phyloP scores from a whole-genome alignment of 2,888 invertebrate species.

The Ormyrus rosae region DNA sequence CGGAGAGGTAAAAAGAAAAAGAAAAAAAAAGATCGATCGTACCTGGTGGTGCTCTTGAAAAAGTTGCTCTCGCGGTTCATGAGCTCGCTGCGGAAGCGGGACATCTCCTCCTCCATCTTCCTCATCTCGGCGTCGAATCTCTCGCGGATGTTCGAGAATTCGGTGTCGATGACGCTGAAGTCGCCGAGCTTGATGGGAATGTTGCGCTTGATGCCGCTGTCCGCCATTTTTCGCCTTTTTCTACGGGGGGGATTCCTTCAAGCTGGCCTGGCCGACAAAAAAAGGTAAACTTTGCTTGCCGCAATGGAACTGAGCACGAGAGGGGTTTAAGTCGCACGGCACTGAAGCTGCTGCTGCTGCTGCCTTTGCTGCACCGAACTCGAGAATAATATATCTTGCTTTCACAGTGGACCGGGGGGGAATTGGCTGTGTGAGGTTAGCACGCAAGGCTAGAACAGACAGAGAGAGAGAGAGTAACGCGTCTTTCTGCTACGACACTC shows the following conservation, averaged over 20 bases:
- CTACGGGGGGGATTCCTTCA: background rate
- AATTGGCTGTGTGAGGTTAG: too few species aligned
- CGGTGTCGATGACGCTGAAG: constrained; percentile 96
- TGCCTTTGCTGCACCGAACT: background rate
- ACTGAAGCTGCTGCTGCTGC: background rate
- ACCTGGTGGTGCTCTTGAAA: constrained; percentile 93
- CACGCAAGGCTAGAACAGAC: too few species aligned
- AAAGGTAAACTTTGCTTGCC: background rate
- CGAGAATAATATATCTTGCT: background rate
- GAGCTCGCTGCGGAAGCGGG: constrained; percentile 93
- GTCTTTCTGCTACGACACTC: constrained; percentile 50
- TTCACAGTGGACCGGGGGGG: too few species aligned
- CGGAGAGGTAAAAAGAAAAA: background rate
- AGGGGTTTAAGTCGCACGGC: background rate
- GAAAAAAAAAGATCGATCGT: constrained; percentile 63
- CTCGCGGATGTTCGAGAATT: constrained; percentile 96
- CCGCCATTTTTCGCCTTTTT: constrained; percentile 81
- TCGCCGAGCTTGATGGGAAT: constrained; percentile 96
- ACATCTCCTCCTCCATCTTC: constrained; percentile 99
- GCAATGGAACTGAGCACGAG: background rate
- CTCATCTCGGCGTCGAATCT: constrained; percentile 97
- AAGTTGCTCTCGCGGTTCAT: constrained; percentile 95
- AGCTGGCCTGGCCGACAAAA: background rate
- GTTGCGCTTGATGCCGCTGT: constrained; percentile 89
- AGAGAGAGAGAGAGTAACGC: background rate